Evolutionary conservation across 2,888 invertebrate species (phyloP).

Genomic region (Spilarctia lutea): DNA sequence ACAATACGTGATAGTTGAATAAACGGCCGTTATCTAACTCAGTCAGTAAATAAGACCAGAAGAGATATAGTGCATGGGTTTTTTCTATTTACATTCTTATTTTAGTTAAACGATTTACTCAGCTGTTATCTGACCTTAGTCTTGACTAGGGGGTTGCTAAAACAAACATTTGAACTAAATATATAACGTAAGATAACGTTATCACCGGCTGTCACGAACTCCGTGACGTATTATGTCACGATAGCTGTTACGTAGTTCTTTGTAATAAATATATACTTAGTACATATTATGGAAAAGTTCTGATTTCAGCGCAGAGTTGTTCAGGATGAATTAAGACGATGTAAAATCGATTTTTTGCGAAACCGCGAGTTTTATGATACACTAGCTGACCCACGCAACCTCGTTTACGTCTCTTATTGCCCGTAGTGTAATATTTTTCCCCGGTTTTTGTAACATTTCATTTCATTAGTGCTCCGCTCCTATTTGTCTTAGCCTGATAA

Average conservation of each 20-base stretch:
- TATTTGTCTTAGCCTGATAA: too few species aligned
- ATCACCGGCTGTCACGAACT: conserved; percentile 1
- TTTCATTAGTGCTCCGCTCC: too few species aligned
- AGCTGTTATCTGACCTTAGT: conserved; percentile 40
- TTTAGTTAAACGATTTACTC: conserved; percentile 29
- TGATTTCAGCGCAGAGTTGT: background rate
- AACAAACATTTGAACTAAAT: conserved; percentile 28
- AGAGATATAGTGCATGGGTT: conserved; percentile 17
- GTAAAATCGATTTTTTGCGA: background rate
- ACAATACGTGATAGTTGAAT: background rate
- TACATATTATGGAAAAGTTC: background rate
- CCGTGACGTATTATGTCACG: conserved; percentile 10
- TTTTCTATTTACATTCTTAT: conserved; percentile 26
- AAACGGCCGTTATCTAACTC: conserved; percentile 1
- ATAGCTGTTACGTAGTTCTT: conserved; percentile 18
- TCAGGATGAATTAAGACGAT: background rate
- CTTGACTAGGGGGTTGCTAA: conserved; percentile 46
- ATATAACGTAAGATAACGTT: conserved; percentile 34
- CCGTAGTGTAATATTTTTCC: too few species aligned
- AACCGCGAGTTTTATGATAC: background rate
- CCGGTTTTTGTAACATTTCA: too few species aligned
- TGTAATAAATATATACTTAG: background rate
- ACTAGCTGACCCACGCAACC: too few species aligned
- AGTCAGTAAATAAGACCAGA: conserved; percentile 18
- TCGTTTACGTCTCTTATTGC: too few species aligned